These are phyloP conservation scores for Enteromius afrohamiltoni DNA, from an alignment of 2,797 vertebrate genomes.

Conservation along the genomic window DNA sequence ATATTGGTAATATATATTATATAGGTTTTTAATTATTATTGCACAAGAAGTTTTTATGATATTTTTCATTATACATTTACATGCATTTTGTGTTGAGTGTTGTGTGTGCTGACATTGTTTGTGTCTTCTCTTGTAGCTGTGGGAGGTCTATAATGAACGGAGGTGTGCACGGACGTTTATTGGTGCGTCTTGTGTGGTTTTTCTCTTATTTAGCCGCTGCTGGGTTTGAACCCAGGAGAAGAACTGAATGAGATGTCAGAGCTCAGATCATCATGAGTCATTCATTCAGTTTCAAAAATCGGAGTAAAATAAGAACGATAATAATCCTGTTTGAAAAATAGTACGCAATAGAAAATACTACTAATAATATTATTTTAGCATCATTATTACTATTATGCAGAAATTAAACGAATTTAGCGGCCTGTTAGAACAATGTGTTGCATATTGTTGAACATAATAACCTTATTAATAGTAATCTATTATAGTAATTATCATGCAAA, in stretches of 20 bases:
- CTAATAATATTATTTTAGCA: no score
- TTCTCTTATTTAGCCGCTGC: neutral
- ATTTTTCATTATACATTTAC: rapidly evolving
- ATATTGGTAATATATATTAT: neutral
- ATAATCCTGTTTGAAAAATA: no score
- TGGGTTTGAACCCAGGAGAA: neutral
- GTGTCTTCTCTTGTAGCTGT: constrained; percentile 78
- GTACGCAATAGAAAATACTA: no score
- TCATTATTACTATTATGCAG: neutral
- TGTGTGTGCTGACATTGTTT: neutral
- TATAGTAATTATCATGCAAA: neutral
- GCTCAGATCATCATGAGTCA: no score
- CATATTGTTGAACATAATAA: neutral
- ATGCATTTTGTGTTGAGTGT: rapidly evolving
- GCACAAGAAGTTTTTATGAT: neutral
- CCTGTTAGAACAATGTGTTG: neutral
- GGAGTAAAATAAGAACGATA: no score
- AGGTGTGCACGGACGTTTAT: constrained; percentile 95
- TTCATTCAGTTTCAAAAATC: no score
- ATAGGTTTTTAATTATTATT: neutral
- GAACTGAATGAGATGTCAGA: neutral
- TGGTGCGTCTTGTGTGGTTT: constrained; percentile 78
- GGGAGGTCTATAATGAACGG: constrained; percentile 95
- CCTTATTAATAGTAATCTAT: neutral
- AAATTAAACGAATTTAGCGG: neutral